Base-by-base conservation (phyloP, 2,888 invertebrate genomes). In the Hyppa rectilinea region DNA sequence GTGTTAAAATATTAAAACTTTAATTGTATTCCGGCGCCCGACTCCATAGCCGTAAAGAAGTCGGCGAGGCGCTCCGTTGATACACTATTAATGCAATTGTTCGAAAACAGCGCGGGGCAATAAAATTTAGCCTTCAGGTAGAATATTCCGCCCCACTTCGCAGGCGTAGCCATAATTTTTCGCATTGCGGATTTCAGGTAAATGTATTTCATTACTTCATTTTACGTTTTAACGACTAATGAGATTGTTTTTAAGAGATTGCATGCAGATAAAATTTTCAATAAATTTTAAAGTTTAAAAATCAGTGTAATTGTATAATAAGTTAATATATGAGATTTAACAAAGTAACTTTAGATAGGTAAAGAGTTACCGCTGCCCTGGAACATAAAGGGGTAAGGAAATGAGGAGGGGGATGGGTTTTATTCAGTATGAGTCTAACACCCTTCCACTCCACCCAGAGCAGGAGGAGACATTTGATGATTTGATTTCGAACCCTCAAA, bases 1-100 rank as follows among this genome's bases (percentile, higher is more conserved):
- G 87, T 85, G 89, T 92, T 94, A 89, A 93, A 94, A 91, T 94
- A 94, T 94, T 94, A 93, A 95, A 92, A 93, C 87, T 92, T 93
- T 94, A 95, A 94, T 94, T 93, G 93, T 93, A 91, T 92, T 89
- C 90, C 86, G 78, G 87, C 89, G 87, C 88, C 90, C 84, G 84
- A 88, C 87, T 91, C 90, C 89, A 87, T 87, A 84, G 92, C 93
- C 90, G 92, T 94, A 93, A 95, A 94, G 94, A 94, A 92, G 90
- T 85, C 87, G 85, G 87, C 89, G 90, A 90, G 90, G 90, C 89
- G 90, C 90, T 91, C 89, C 89, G 91, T 92, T 94, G 94, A 95
- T 95, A 93, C 93, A 94, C 94, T 95, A 95, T 95, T 95, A 95
- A 95, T 95, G 95, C 94, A 94, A 95, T 95, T 94, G 94, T 94